phyloP scores from a whole-genome alignment of 2,797 vertebrate species.

The Sphenodon punctatus region DNA sequence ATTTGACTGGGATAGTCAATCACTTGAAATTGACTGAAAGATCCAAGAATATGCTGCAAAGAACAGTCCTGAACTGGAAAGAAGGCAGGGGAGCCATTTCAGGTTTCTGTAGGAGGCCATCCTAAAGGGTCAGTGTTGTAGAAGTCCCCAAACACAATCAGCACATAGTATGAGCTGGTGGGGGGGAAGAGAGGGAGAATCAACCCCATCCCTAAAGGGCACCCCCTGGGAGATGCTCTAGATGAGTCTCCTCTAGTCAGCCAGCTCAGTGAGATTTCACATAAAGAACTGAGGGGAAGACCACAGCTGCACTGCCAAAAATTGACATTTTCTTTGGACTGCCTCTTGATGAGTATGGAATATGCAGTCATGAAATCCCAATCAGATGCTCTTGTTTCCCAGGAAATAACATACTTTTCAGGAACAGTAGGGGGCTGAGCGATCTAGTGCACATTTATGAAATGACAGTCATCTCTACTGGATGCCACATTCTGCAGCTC shows the following conservation, averaged over 20 bases:
- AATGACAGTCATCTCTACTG: conserved; percentile 50
- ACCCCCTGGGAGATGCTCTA: too few relatives aligned
- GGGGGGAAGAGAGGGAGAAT: too few relatives aligned
- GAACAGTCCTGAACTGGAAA: background rate
- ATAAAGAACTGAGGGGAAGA: background rate
- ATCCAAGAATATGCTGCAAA: background rate
- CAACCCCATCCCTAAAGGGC: too few relatives aligned
- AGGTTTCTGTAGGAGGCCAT: too few relatives aligned
- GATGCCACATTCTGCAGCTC: conserved; percentile 44
- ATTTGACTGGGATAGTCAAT: background rate
- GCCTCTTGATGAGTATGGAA: background rate
- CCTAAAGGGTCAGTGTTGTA: too few relatives aligned
- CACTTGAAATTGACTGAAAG: conserved; percentile 8
- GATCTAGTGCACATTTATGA: conserved; percentile 36
- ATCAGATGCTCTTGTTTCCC: background rate
- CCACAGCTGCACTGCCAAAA: rapidly evolving
- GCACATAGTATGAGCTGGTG: too few relatives aligned
- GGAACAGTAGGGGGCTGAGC: too few relatives aligned
- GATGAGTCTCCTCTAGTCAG: background rate
- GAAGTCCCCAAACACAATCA: too few relatives aligned
- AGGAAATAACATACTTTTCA: conserved; percentile 2
- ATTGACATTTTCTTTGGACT: too few relatives aligned
- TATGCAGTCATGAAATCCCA: background rate
- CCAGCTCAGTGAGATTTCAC: background rate
- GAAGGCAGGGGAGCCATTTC: rapidly evolving